These are phyloP conservation scores for Amaurobius ferox DNA, from an alignment of 2,888 invertebrate genomes.

Conservation along the genomic window DNA sequence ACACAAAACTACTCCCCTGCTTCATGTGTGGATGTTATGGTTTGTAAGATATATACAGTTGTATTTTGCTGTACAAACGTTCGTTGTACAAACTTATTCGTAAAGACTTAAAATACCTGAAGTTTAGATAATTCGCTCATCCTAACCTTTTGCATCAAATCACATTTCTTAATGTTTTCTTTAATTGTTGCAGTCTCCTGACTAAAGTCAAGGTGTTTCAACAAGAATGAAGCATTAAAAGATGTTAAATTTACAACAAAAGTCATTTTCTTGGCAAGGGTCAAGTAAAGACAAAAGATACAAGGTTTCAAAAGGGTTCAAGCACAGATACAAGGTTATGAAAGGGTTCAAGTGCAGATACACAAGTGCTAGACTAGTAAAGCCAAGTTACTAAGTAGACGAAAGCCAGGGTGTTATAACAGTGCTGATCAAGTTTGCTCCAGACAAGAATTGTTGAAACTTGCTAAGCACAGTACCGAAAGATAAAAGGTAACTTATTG, in stretches of 20 bases:
- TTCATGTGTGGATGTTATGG: not conserved
- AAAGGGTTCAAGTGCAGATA: no score
- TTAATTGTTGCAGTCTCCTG: not conserved
- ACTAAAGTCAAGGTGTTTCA: conserved; percentile 8
- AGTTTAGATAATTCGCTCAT: no score
- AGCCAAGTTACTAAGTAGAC: not conserved
- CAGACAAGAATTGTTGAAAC: not conserved
- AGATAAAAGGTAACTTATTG: no score
- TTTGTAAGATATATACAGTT: not conserved
- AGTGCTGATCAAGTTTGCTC: not conserved
- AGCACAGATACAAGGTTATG: no score
- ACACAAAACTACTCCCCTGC: no score
- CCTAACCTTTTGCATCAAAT: not conserved
- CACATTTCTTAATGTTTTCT: not conserved
- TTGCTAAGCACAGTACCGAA: not conserved
- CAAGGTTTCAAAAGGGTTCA: no score
- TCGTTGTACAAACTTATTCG: no score
- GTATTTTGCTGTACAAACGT: no score
- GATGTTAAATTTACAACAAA: not conserved
- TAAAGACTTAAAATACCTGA: no score
- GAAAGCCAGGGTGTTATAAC: not conserved
- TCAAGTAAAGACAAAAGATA: not conserved
- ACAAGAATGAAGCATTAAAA: not conserved
- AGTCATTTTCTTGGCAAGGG: not conserved
- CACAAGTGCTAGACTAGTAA: not conserved